phyloP scores from a whole-genome alignment of 2,797 vertebrate genomes.

The Dermochelys coriacea region DNA sequence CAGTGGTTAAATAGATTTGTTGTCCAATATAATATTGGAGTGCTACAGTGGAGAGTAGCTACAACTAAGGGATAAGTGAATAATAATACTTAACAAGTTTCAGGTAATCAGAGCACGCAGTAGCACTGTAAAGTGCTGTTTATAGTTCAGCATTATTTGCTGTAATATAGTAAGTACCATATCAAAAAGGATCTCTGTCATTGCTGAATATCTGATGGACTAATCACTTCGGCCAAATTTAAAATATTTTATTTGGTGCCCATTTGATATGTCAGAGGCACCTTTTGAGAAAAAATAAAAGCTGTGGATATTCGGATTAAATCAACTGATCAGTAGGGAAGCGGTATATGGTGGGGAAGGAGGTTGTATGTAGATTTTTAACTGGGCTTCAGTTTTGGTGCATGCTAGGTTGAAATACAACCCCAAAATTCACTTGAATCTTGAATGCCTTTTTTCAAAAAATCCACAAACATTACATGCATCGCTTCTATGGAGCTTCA shows the following conservation, averaged over 20 bases:
- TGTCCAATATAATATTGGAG: conserved; percentile 1
- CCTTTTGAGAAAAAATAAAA: not conserved
- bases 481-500: not conserved
- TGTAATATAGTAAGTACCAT: conserved; percentile 23
- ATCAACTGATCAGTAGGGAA: not conserved
- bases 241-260: not conserved
- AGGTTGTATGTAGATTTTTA: not conserved
- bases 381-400: not conserved
- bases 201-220: conserved; percentile 25
- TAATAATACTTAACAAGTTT: conserved; percentile 41
- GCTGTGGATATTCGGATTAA: conserved; percentile 1
- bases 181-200: not conserved
- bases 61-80: conserved; percentile 38
- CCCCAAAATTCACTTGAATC: not conserved
- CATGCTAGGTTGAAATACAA: not conserved
- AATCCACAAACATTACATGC: not conserved
- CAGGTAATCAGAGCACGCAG: conserved; percentile 37
- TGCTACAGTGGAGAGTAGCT: not conserved
- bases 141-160: not conserved
- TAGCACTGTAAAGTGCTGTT: not conserved
- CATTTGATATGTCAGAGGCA: not conserved
- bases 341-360: not conserved
- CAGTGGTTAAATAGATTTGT: conserved; percentile 8
- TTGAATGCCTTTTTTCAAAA: not conserved
- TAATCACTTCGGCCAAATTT: not conserved